Conservation (phyloP, 2,888 invertebrate species). For the Plagodis pulveraria region DNA sequence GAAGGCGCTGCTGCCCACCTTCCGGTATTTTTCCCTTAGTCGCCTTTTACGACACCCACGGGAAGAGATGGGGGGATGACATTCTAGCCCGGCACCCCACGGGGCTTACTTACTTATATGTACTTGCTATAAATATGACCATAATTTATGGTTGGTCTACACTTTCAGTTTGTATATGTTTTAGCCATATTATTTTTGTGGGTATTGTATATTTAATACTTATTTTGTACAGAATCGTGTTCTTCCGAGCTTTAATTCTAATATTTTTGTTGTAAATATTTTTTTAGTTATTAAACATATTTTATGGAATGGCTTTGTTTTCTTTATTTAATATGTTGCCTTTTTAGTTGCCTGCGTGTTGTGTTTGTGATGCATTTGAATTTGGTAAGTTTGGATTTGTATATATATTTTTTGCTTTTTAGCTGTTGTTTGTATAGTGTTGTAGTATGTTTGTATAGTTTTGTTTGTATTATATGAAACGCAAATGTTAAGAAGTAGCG, state of each 20-base stretch:
- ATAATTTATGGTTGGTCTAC: too few species aligned
- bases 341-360: conserved; percentile 65
- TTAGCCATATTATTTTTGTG: conserved; percentile 1
- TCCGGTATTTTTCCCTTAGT: too few species aligned
- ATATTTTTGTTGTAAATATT: conserved; percentile 81
- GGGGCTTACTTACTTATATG: too few species aligned
- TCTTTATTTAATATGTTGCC: conserved; percentile 65
- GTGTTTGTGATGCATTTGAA: conserved; percentile 59
- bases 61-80: too few species aligned
- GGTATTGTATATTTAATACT: conserved; percentile 41
- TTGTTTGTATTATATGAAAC: not conserved
- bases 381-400: conserved; percentile 62
- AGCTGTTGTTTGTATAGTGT: conserved; percentile 15
- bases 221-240: conserved; percentile 76
- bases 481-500: too few species aligned
- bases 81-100: too few species aligned
- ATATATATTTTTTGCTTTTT: conserved; percentile 29
- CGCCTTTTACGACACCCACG: too few species aligned
- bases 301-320: conserved; percentile 79
- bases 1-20: too few species aligned
- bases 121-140: too few species aligned
- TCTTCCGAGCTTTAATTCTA: conserved; percentile 84
- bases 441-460: conserved; percentile 11
- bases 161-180: not conserved
- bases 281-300: conserved; percentile 80